Base-by-base conservation (phyloP, 1,140 invertebrate genomes). In the Nasonia giraulti region DNA sequence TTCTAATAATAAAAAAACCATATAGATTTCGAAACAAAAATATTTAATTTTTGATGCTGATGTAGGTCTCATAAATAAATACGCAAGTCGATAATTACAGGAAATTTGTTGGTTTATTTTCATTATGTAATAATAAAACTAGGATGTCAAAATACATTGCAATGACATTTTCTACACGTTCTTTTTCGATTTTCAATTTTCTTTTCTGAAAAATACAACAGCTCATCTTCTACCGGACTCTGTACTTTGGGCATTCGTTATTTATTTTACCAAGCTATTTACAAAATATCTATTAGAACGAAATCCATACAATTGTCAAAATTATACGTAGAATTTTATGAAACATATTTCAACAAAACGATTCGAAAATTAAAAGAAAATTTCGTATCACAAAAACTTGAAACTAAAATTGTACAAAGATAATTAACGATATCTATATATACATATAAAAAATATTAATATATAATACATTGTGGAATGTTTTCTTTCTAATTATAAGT, bases 111-210 rank as follows among this genome's bases (percentile, higher is more conserved):
- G 12, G 17, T 89, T 89, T 89, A 87, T 87, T 87, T 68, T 88
- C 62, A 33, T 85, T 87, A 86, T 86, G 84, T 87, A 85, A 85
- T 86, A 87, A 78, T 88, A 87, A 85, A 87, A 80, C 85, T 89
- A 87, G 74, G 20, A 80, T 88, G 87, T 87, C 80, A 87, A 89
- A 89, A 87, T 87, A 87, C 86, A 87, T 79, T 86, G 85, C 86
- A 87, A 84, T 87, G 79, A 88, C 80, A 86, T 80, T 80, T 84
- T 83, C 33, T 82, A 84, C 44, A 86, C 77, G 33, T 55, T 80
- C 83, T 83, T 76, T 80, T 69, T 80, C 27, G 50, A 20, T 37
- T 68, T 37, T 68, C 71, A 73, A 73, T 44, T 31, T 23, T 78
- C 11, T 83, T 76, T 77, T 62, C 33, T 77, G 50, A 20, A 78